Percentiles rank a stretch among this genome's conserved stretches.
Evolutionary conservation across 2,797 vertebrate genomes (phyloP).

Genomic region (Anas georgica): DNA sequence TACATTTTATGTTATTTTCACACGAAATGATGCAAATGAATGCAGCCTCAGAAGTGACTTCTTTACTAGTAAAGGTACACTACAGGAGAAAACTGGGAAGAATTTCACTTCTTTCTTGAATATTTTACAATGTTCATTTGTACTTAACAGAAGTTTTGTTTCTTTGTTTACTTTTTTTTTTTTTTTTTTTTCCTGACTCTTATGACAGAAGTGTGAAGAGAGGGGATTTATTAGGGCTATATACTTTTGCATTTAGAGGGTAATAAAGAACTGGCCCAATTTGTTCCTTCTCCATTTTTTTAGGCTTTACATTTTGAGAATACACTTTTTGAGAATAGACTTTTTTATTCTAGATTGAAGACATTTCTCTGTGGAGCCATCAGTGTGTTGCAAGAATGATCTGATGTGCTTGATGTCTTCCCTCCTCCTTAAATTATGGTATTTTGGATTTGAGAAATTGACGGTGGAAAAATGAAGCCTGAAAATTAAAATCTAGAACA

Average conservation of each 20-base stretch:
- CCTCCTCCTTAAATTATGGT: neutral
- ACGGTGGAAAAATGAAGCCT: neutral
- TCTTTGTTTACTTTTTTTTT: neutral
- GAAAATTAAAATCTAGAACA: neutral
- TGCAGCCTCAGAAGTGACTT: neutral
- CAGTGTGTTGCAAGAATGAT: neutral
- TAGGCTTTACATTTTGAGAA: neutral
- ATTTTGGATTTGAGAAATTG: neutral
- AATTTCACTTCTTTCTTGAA: neutral
- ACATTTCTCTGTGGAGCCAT: neutral
- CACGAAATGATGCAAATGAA: neutral
- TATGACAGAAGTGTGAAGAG: neutral
- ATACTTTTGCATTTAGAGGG: neutral
- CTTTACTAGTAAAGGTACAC: neutral
- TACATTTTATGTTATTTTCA: neutral
- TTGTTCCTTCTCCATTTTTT: neutral
- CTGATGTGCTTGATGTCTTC: neutral
- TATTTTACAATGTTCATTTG: neutral
- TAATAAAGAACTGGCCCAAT: neutral
- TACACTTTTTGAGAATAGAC: neutral
- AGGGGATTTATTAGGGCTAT: neutral
- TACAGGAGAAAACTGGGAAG: neutral
- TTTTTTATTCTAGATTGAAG: neutral
- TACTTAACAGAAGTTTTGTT: neutral
- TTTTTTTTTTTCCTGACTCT: neutral